Percentiles rank a stretch among this genome's conserved stretches.
These are phyloP conservation scores for Pseudochirops cupreus DNA, from an alignment of 2,797 vertebrate species.

Conservation along the genomic window DNA sequence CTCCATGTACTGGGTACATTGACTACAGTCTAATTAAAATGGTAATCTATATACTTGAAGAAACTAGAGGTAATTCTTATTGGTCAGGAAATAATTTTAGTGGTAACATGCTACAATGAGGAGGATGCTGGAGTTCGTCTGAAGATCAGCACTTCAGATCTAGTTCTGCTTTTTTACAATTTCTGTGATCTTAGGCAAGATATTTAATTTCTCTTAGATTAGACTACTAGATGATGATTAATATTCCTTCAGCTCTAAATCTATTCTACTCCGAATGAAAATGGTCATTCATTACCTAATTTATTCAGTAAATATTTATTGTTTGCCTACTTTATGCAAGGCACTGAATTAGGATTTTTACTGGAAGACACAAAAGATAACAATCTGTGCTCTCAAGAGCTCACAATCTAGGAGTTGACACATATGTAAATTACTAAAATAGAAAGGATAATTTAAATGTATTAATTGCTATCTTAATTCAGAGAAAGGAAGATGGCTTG, in stretches of 20 bases:
- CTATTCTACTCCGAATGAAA: neutral
- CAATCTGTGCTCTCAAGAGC: neutral
- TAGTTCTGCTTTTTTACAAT: neutral
- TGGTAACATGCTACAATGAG: neutral
- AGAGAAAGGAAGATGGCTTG: neutral
- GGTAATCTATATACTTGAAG: neutral
- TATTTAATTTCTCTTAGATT: neutral
- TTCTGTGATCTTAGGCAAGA: neutral
- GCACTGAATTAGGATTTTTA: neutral
- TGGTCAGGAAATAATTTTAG: neutral
- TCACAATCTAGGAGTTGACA: neutral
- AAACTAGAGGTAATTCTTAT: neutral
- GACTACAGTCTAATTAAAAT: neutral
- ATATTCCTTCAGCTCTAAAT: neutral
- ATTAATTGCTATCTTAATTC: neutral
- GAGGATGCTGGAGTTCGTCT: neutral
- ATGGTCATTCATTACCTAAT: constrained; percentile 21
- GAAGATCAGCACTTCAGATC: neutral
- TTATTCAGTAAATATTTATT: constrained; percentile 20
- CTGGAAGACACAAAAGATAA: constrained; percentile 10
- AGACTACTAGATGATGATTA: neutral
- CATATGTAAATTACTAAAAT: neutral
- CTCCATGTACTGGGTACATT: neutral
- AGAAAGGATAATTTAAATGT: neutral
- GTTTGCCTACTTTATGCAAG: neutral